phyloP scores from a whole-genome alignment of 2,888 invertebrate genomes.

The Cistogaster globosa region DNA sequence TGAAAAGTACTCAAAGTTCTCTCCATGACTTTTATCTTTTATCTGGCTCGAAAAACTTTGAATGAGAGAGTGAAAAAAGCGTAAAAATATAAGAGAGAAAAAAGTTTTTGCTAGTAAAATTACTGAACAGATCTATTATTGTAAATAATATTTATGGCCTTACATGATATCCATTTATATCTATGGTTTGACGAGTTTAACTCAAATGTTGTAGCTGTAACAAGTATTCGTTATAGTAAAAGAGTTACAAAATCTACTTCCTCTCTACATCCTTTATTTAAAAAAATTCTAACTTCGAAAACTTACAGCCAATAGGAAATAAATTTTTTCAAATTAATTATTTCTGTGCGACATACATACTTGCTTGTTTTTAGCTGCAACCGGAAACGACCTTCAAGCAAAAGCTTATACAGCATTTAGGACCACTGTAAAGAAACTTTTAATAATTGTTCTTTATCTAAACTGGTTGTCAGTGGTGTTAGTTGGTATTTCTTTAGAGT shows the following conservation, averaged over 20 bases:
- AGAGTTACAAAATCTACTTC: not conserved
- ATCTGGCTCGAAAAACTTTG: too few species aligned
- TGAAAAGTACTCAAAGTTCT: too few species aligned
- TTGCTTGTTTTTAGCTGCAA: not conserved
- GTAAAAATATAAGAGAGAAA: too few species aligned
- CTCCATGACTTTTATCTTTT: too few species aligned
- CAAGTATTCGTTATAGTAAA: too few species aligned
- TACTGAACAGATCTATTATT: too few species aligned
- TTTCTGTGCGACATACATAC: not conserved
- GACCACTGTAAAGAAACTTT: conserved; percentile 62
- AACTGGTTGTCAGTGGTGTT: conserved; percentile 19
- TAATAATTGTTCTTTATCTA: conserved; percentile 50
- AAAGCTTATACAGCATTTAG: conserved; percentile 23
- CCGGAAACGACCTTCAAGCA: conserved; percentile 46
- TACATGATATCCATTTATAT: too few species aligned
- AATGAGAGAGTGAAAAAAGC: too few species aligned
- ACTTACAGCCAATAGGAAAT: not conserved
- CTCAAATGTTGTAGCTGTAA: too few species aligned
- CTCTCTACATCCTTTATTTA: not conserved
- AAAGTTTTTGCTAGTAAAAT: too few species aligned
- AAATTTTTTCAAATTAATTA: not conserved
- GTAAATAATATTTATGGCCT: too few species aligned
- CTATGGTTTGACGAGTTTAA: too few species aligned
- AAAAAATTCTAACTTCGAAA: not conserved
- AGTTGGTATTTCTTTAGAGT: not conserved